Evolutionary conservation across 2,113 vertebrate genomes (phyloP), one percentile per base, ranked within the genome.

Genomic region (Callospermophilus lateralis): DNA sequence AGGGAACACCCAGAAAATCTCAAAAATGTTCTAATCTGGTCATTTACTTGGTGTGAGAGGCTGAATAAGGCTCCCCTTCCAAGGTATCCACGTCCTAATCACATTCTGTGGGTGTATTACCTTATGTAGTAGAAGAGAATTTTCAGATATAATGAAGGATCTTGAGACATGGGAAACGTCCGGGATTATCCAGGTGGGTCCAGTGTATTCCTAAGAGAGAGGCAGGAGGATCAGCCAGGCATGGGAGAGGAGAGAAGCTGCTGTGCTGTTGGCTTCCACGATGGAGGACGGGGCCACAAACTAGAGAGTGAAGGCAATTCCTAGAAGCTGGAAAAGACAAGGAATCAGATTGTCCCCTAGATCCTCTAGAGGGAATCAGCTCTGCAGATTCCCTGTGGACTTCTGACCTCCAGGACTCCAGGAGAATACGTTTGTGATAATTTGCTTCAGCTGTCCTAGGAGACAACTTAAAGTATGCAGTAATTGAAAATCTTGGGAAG

Each of bases 231-330:
- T 3, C 9, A 51, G 4, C 24, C 58, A 81, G 51, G 19, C 28
- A n/a, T 65, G 45, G 67, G 39, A 20, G 13, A 22, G 6, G 39
- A 3, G 70, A 51, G 39, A n/a, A 6, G 65, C 7, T 6, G 20
- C 17, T 3, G 3, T 0, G 0, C 28, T 28, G 2, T 34, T 22
- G 58, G 45, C 53, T 53, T 48, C 70, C 63, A 9, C 48, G 16
- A 1, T 6, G 37, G 48, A 39, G n/a, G 65, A 74, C 26, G 34
- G 48, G 26, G 20, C 51, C 7, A 6, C 9, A 6, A 74, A 70
- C 32, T 39, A 6, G 22, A 8, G 37, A 63, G 30, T 6, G 22
- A 30, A 74, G 45, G 48, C 28, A 9, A 51, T 39, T 37, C 53
- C 58, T 34, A 4, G 45, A 53, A 67, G 24, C 48, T 72, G 42